Base-by-base conservation (phyloP, 2,797 vertebrate species). In the Lacerta agilis region DNA sequence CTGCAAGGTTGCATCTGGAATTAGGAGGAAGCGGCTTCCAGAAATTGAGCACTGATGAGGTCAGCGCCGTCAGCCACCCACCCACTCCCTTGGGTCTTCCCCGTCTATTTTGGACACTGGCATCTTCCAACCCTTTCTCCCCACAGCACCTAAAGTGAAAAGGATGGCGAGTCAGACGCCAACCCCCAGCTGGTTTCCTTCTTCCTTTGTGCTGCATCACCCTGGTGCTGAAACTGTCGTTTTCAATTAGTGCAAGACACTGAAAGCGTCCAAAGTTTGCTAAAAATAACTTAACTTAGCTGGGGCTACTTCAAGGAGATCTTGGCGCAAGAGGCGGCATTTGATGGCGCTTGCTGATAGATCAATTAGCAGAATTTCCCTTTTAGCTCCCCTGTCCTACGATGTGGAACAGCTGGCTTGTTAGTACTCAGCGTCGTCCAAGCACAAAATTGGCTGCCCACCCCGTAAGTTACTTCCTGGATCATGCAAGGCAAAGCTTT, bases 231-330 rank as follows among this genome's bases (percentile, higher is more conserved):
- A 55, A 15, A 49, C 81, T 0, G 0, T 87, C 88, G 43, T 83
- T 88, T 88, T 3, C 0, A 72, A 0, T 90, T 8, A 84, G 58
- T 0, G 0, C 55, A 0, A 0, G 27, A 27, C 0, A 64, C 4
- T 64, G 80, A 3, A 17, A 64, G 82, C 36, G 0, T 3, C 69
- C 13, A 0, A 49, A 0, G 0, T 23, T 23, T 0, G 85, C 83
- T 0, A 2, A 83, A 43, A 20, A 36, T 79, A 90, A 41, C 87
- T 0, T 66, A 36, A 36, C 64, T 79, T 29, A 18, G 71, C 8
- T 36, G 25, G 0, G 83, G 36, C 23, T 9, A 5, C 3, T 38
- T 49, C 27, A 9, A 36, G 67, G 33, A 66, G 1, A 36, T 20
- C 9, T 27, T 38, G 38, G 15, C 23, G 17, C 2, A 6, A 41